phyloP scores from a whole-genome alignment of 2,797 vertebrate species.

The Phrynocephalus guinanensis region DNA sequence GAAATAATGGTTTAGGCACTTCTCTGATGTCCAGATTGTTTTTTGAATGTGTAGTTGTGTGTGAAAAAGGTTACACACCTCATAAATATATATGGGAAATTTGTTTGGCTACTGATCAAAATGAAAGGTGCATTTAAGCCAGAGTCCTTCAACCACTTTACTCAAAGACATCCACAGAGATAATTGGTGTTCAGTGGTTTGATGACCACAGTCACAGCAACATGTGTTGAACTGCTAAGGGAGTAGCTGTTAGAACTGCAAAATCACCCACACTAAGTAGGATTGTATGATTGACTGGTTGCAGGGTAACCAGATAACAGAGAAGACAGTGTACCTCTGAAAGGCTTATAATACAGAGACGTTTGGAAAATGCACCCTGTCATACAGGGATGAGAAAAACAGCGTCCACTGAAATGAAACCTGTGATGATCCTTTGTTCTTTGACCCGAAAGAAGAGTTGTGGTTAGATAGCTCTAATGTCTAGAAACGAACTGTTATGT shows the following conservation, averaged over 20 bases:
- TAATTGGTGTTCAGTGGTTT: conserved; percentile 8
- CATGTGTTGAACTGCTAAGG: background rate
- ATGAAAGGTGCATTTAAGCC: background rate
- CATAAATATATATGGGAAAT: conserved; percentile 8
- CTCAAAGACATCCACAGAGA: conserved; percentile 18
- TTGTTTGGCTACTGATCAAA: conserved; percentile 8
- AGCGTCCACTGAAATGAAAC: too few species aligned
- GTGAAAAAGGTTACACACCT: background rate
- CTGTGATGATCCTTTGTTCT: too few species aligned
- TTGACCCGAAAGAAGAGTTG: too few species aligned
- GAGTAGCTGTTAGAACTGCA: background rate
- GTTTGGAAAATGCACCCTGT: background rate
- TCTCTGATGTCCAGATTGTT: background rate
- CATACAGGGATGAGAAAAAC: background rate
- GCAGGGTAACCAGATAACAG: background rate
- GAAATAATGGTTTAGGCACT: too few species aligned
- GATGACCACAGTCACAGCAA: background rate
- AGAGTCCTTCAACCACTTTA: conserved; percentile 10
- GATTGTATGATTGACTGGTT: conserved; percentile 11
- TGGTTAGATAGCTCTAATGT: too few species aligned
- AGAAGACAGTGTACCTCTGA: background rate
- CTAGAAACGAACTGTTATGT: too few species aligned
- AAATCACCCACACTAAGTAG: background rate
- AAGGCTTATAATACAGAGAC: background rate
- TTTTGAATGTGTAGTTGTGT: background rate